Percentiles rank a stretch among this genome's conserved stretches.
These are phyloP conservation scores for Scelioninae gen. 1 DNA, from an alignment of 2,888 invertebrate species.

Conservation along the genomic window DNA sequence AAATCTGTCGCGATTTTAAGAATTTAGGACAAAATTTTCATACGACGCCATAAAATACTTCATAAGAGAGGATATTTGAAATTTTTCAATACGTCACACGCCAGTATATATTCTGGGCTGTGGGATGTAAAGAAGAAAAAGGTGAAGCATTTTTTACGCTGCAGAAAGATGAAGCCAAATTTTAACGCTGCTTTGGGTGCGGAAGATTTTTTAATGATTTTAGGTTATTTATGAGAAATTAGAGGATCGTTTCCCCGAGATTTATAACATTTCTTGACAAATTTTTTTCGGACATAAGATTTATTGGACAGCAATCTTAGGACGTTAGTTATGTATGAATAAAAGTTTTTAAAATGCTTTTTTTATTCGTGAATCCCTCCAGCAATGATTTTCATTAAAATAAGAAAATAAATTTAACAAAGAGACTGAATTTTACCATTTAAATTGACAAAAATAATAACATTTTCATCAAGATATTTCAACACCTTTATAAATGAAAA, in stretches of 20 bases:
- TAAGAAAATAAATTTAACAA: not conserved
- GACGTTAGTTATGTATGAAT: not conserved
- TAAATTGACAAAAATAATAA: too few species aligned
- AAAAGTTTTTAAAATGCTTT: not conserved
- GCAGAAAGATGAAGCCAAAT: slow-evolving; percentile 43
- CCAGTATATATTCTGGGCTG: slow-evolving; percentile 44
- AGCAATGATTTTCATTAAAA: not conserved
- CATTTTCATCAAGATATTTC: too few species aligned
- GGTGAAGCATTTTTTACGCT: slow-evolving; percentile 45
- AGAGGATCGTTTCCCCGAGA: slow-evolving; percentile 7
- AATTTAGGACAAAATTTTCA: slow-evolving; percentile 59
- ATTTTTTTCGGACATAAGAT: slow-evolving; percentile 26
- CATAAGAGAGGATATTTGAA: slow-evolving; percentile 57
- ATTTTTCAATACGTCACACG: slow-evolving; percentile 64
- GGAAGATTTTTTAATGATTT: slow-evolving; percentile 41
- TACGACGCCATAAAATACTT: slow-evolving; percentile 56
- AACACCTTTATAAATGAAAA: too few species aligned
- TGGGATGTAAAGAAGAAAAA: slow-evolving; percentile 39
- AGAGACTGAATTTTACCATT: too few species aligned
- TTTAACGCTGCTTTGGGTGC: slow-evolving; percentile 31
- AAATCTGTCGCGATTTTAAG: slow-evolving; percentile 39
- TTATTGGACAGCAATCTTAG: not conserved
- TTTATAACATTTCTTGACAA: slow-evolving; percentile 15
- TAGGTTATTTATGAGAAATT: slow-evolving; percentile 40
- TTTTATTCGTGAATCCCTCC: not conserved